Percentiles rank a stretch among this genome's conserved stretches.
These are phyloP conservation scores for Apodemus agrarius DNA, from an alignment of 2,797 vertebrate species.

Conservation along the genomic window DNA sequence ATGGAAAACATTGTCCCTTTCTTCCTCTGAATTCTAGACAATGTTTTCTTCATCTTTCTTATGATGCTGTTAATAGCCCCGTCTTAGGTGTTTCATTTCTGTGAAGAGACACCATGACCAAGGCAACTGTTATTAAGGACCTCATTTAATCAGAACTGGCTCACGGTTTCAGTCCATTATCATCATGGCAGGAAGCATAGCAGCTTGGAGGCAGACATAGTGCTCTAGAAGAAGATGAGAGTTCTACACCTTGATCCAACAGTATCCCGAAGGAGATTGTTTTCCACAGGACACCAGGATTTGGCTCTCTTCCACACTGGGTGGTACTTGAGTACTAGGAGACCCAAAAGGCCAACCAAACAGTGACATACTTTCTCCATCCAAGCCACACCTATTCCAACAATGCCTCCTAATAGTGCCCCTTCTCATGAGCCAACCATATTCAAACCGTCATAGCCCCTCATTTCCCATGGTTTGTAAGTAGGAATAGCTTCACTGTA, in stretches of 20 bases:
- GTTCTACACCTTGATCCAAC: not conserved
- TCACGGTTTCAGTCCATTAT: not conserved
- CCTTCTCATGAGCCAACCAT: not conserved
- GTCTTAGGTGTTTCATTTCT: not conserved
- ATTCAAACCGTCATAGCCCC: not conserved
- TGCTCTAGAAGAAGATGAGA: not conserved
- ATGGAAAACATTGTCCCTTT: not conserved
- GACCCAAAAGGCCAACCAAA: not conserved
- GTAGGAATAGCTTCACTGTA: not conserved
- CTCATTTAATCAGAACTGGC: not conserved
- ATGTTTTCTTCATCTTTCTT: not conserved
- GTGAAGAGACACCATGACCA: not conserved
- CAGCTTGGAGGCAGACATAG: not conserved
- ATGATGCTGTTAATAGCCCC: not conserved
- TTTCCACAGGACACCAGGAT: not conserved
- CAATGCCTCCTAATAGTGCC: not conserved
- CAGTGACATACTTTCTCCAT: not conserved
- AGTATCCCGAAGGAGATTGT: not conserved
- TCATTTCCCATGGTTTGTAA: conserved; percentile 23
- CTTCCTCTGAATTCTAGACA: not conserved
- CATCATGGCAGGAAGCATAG: not conserved
- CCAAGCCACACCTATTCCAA: not conserved
- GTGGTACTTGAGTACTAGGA: not conserved
- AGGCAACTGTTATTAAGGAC: not conserved
- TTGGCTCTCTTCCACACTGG: not conserved